phyloP scores from a whole-genome alignment of 2,888 invertebrate species.

The Lathronympha strigana region DNA sequence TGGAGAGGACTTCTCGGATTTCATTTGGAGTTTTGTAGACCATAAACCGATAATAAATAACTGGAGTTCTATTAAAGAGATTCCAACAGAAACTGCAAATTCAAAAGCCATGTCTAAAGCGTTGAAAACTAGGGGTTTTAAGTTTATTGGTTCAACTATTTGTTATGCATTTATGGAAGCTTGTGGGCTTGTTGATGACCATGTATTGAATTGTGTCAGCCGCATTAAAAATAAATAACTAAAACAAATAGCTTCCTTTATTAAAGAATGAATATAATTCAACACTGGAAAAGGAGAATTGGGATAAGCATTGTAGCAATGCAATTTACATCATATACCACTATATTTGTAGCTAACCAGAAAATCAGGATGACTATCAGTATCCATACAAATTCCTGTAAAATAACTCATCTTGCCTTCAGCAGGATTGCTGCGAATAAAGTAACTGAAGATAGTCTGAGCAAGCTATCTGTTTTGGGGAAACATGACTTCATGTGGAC shows the following conservation, averaged over 20 bases:
- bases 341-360: no score
- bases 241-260: not conserved
- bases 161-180: conserved; percentile 80
- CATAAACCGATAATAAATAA: conserved; percentile 62
- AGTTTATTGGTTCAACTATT: conserved; percentile 70
- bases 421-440: no score
- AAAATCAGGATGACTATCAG: no score
- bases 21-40: conserved; percentile 71
- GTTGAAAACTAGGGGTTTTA: conserved; percentile 69
- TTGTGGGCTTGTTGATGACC: conserved; percentile 75
- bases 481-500: no score
- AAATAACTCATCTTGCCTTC: no score
- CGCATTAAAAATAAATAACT: conserved; percentile 36
- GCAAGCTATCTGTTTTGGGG: no score
- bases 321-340: no score
- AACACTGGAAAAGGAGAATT: no score
- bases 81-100: conserved; percentile 60
- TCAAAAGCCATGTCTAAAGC: conserved; percentile 64
- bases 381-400: no score
- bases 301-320: no score
- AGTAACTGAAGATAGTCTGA: no score
- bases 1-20: conserved; percentile 64
- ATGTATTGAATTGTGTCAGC: conserved; percentile 59
- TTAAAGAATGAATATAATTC: not conserved
- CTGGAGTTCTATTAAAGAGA: conserved; percentile 59